These are phyloP conservation scores for Anthopleura xanthogrammica DNA, from an alignment of 92 coral and sea anemone species.

Conservation along the genomic window DNA sequence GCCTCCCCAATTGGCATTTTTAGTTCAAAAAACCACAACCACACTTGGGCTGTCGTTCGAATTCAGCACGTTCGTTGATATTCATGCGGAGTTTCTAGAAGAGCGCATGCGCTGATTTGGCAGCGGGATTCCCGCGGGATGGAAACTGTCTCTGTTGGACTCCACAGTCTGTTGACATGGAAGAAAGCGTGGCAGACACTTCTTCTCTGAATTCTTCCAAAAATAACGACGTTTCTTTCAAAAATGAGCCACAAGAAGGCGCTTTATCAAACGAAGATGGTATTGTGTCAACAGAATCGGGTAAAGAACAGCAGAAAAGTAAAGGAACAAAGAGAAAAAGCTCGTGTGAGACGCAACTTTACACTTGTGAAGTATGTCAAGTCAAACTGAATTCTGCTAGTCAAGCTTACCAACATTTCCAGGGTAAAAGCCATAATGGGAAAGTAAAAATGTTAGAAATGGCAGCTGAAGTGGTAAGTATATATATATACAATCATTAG, in stretches of 20 bases:
- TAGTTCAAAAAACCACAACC: not conserved
- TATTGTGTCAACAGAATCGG: not conserved
- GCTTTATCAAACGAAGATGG: conserved; percentile 6
- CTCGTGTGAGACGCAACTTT: conserved; percentile 10
- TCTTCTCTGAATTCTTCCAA: not conserved
- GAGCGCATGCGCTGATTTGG: not conserved
- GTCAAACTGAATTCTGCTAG: conserved; percentile 66
- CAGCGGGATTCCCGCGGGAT: conserved; percentile 4
- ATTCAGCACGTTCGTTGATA: not conserved
- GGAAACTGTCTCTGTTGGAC: not conserved
- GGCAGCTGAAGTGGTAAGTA: conserved; percentile 45
- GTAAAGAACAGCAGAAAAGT: conserved; percentile 7
- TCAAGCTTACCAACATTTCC: conserved; percentile 81
- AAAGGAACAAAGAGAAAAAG: conserved; percentile 55
- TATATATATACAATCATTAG: not conserved
- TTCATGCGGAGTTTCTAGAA: too few species aligned
- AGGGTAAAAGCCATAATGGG: conserved; percentile 72
- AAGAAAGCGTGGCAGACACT: not conserved
- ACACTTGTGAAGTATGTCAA: conserved; percentile 76
- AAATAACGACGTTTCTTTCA: not conserved
- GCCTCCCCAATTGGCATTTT: too few species aligned
- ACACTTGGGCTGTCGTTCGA: not conserved
- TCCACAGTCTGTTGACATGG: conserved; percentile 1
- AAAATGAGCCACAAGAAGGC: conserved; percentile 3
- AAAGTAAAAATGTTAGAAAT: conserved; percentile 57